Percentiles rank a stretch among this genome's conserved stretches.
Evolutionary conservation across 2,888 invertebrate species (phyloP).

Genomic region (Phortica magna): DNA sequence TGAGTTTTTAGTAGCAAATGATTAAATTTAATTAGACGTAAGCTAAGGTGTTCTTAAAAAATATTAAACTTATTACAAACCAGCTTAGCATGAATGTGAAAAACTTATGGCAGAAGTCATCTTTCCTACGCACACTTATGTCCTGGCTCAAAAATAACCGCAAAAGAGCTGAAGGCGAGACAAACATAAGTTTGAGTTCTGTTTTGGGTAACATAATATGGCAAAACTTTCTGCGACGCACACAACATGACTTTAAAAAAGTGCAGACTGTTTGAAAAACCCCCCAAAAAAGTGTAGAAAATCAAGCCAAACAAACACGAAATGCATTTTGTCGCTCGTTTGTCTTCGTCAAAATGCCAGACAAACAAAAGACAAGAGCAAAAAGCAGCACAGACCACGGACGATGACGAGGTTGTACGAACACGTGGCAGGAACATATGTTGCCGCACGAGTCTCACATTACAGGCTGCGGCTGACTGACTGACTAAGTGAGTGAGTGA

Average conservation of each 20-base stretch:
- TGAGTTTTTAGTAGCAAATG: too few species aligned
- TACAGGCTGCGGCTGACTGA: constrained; percentile 47
- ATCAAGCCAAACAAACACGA: constrained; percentile 40
- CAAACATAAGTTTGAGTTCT: constrained; percentile 7
- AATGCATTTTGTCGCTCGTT: constrained; percentile 64
- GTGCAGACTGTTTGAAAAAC: constrained; percentile 29
- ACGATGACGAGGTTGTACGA: not conserved
- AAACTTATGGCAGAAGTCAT: too few species aligned
- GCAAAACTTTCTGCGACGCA: constrained; percentile 20
- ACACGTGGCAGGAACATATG: constrained; percentile 43
- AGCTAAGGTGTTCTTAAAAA: too few species aligned
- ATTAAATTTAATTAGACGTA: too few species aligned
- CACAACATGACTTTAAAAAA: too few species aligned
- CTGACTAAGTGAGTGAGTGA: not conserved
- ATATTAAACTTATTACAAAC: too few species aligned
- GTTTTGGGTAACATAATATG: constrained; percentile 24
- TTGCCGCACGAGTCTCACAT: constrained; percentile 51
- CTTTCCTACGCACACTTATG: too few species aligned
- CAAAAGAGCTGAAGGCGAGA: not conserved
- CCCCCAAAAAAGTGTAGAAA: constrained; percentile 35
- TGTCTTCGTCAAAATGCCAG: constrained; percentile 65
- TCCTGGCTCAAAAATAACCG: not conserved
- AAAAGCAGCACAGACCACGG: not conserved
- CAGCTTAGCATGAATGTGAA: too few species aligned
- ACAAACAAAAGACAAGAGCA: constrained; percentile 33